phyloP scores from a whole-genome alignment of 1,140 invertebrate genomes.

The Pseudomyrmex flavicornis region DNA sequence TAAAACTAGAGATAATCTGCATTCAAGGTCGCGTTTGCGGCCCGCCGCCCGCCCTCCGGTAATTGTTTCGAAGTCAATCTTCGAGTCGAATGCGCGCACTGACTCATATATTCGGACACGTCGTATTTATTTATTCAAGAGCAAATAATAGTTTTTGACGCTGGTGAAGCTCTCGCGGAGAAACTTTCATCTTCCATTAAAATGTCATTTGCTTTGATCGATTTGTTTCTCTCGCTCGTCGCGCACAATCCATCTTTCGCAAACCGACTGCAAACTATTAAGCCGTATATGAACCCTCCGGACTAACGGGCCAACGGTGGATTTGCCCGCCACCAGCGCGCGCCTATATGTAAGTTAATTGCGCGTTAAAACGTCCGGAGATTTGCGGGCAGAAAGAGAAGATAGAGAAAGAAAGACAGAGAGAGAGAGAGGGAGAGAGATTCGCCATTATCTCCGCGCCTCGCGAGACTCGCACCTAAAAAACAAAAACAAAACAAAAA shows the following conservation, averaged over 20 bases:
- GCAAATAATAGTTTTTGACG: no score
- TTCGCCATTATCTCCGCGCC: neutral
- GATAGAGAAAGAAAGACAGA: no score
- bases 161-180: neutral
- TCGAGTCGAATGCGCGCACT: neutral
- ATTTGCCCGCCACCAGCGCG: neutral
- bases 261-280: slow-evolving; percentile 26
- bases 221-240: slow-evolving; percentile 32
- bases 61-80: slow-evolving; percentile 24
- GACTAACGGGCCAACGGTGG: neutral
- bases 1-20: slow-evolving; percentile 39
- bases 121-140: no score
- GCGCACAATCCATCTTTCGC: slow-evolving; percentile 33
- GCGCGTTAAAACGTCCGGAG: slow-evolving; percentile 7
- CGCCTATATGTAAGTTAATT: slow-evolving; percentile 1
- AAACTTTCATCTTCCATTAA: slow-evolving; percentile 34
- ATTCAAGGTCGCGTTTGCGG: neutral
- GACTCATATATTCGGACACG: no score
- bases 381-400: neutral
- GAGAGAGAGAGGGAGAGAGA: no score
- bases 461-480: slow-evolving; percentile 53
- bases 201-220: slow-evolving; percentile 43
- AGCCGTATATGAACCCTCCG: neutral
- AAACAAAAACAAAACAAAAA: no score
- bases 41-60: no score